phyloP scores from a whole-genome alignment of 35 echinoderm and acorn worm species.

The Heliocidaris erythrogramma region DNA sequence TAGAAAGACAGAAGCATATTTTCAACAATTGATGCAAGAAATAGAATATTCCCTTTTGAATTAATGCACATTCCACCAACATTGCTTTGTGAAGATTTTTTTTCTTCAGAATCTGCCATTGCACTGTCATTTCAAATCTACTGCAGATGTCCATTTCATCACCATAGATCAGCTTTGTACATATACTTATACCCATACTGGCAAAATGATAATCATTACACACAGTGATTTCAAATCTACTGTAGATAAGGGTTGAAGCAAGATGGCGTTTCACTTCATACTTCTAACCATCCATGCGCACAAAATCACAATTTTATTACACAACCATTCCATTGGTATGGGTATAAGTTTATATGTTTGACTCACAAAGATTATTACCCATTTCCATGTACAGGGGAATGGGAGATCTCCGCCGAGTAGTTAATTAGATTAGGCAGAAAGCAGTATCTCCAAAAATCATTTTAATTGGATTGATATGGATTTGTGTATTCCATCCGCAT shows the following conservation, averaged over 20 bases:
- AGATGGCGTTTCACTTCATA: background rate
- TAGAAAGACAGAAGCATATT: too few relatives aligned
- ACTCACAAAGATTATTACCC: background rate
- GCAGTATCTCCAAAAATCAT: background rate
- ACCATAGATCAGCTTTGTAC: background rate
- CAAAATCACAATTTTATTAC: background rate
- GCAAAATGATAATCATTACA: background rate
- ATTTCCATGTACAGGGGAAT: background rate
- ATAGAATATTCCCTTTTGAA: too few relatives aligned
- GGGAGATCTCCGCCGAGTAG: background rate
- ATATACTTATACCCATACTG: too few relatives aligned
- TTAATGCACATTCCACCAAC: too few relatives aligned
- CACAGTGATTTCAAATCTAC: background rate
- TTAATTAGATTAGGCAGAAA: background rate
- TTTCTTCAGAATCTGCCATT: background rate
- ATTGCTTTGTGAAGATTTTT: background rate
- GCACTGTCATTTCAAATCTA: background rate
- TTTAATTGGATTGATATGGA: background rate
- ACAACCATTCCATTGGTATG: background rate
- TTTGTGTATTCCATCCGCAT: slow-evolving; percentile 3
- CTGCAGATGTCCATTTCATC: background rate
- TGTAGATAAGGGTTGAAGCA: background rate
- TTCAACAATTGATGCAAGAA: too few relatives aligned
- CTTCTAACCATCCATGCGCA: background rate
- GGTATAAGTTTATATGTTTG: background rate